Evolutionary conservation across 2,797 vertebrate species (phyloP), one percentile per base, ranked within the genome.

Genomic region (Eutrigla gurnardus): DNA sequence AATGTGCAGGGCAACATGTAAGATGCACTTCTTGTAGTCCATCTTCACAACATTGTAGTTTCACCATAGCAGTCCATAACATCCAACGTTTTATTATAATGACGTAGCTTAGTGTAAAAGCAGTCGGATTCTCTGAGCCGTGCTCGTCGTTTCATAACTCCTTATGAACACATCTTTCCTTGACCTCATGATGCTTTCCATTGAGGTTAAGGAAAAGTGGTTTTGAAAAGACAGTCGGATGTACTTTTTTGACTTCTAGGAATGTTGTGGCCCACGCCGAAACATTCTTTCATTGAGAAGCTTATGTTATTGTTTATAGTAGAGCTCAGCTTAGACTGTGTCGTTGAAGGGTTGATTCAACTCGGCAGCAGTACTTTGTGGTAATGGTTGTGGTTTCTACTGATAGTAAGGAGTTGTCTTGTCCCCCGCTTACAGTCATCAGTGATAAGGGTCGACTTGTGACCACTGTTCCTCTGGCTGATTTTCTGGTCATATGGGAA

Each of bases 221-320:
- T 25, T 25, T 25, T 25, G 25, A 25, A 25, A 25, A 25, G 25
- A 25, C 25, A 25, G 1, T 25, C 1, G 1, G 25, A 25, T 25
- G 25, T 25, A 25, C 25, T 12, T 46, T 46, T 6, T 47, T 45
- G 2, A 49, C 9, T 50, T 52, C 32, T 52, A 59, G 57, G 55
- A 65, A 49, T 66, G 60, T 65, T 18, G 15, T 36, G 0, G 17
- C 42, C 9, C 17, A 9, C 57, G 70, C 46, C 75, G 70, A 84
- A 85, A 75, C 60, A 84, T 70, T 54, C 8, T 25, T 9, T 49
- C 46, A 52, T 39, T 78, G 64, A 76, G 17, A 40, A 53, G 58
- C 32, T 57, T 17, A 14, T 70, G 25, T 60, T 75, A 61, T 78
- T 87, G 76, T 82, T 85, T 78, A 61, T 18, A 10, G 63, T 43